These are phyloP conservation scores for Stylophora pistillata DNA, from an alignment of 64 coral and sea anemone species.

Conservation along the genomic window DNA sequence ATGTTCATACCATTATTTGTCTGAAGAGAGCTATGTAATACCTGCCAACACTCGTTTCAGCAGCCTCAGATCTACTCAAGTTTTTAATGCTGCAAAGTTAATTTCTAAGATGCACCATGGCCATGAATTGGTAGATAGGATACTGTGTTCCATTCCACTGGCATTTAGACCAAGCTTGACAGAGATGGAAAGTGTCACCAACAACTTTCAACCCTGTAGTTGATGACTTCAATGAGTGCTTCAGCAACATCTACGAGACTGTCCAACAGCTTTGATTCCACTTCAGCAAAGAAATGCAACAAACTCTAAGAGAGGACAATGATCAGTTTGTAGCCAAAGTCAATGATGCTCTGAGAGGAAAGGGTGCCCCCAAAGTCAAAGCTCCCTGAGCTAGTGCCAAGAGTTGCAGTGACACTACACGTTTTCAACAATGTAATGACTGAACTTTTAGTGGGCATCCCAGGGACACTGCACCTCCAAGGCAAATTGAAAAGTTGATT, in stretches of 20 bases:
- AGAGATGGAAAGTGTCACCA: no score
- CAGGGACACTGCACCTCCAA: no score
- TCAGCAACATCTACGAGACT: no score
- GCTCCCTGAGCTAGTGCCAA: no score
- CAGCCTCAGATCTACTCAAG: slow-evolving; percentile 25
- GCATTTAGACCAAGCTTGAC: background rate
- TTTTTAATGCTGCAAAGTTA: slow-evolving; percentile 42
- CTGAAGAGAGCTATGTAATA: slow-evolving; percentile 19
- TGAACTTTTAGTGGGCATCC: no score
- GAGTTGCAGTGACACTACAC: no score
- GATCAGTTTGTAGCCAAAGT: background rate
- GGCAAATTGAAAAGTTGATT: no score
- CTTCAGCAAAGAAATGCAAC: background rate
- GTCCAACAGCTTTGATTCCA: no score
- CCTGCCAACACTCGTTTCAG: slow-evolving; percentile 27
- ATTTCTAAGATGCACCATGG: slow-evolving; percentile 59
- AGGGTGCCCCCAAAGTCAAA: slow-evolving; percentile 2
- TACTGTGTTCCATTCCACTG: background rate
- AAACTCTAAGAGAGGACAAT: background rate
- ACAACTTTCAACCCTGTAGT: no score
- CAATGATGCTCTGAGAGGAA: slow-evolving; percentile 1
- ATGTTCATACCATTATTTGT: slow-evolving; percentile 31
- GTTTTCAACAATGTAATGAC: no score
- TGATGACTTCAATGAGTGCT: no score
- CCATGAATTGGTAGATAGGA: slow-evolving; percentile 10